Evolutionary conservation across 2,797 vertebrate species (phyloP).

Genomic region (Danio choprae): DNA sequence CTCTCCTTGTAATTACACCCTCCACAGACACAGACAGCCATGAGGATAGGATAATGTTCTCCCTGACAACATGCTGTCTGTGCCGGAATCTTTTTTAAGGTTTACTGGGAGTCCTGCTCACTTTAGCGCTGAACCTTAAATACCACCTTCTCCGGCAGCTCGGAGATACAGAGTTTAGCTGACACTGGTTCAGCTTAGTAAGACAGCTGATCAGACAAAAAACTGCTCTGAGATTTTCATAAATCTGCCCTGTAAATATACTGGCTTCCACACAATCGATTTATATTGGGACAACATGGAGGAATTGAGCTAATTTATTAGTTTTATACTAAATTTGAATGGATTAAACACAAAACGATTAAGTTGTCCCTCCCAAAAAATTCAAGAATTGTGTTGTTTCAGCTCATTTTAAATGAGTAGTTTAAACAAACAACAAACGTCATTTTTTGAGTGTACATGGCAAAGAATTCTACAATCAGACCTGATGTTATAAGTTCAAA

Average conservation of each 20-base stretch:
- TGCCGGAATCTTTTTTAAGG: slow-evolving; percentile 36
- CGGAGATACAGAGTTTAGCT: slow-evolving; percentile 5
- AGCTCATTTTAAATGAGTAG: no score
- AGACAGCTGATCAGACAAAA: slow-evolving; percentile 23
- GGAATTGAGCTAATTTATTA: no score
- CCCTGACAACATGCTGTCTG: slow-evolving; percentile 42
- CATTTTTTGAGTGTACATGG: no score
- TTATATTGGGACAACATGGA: no score
- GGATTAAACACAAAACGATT: no score
- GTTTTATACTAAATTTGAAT: no score
- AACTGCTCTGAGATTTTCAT: slow-evolving; percentile 4
- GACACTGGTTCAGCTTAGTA: slow-evolving; percentile 28
- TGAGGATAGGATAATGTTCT: slow-evolving; percentile 44
- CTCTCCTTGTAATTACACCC: slow-evolving; percentile 45
- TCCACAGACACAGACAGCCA: slow-evolving; percentile 31
- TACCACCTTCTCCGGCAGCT: slow-evolving; percentile 34
- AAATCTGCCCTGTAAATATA: not conserved
- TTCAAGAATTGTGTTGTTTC: no score
- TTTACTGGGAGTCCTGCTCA: slow-evolving; percentile 43
- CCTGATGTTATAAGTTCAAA: not conserved
- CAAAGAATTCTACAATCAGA: not conserved
- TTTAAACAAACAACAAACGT: no score
- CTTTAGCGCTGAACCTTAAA: slow-evolving; percentile 35
- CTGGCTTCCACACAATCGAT: no score
- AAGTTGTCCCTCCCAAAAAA: no score